Conservation (phyloP, 30 jellyfish, hydroid and myxozoan species). For the Rhopilema esculentum region DNA sequence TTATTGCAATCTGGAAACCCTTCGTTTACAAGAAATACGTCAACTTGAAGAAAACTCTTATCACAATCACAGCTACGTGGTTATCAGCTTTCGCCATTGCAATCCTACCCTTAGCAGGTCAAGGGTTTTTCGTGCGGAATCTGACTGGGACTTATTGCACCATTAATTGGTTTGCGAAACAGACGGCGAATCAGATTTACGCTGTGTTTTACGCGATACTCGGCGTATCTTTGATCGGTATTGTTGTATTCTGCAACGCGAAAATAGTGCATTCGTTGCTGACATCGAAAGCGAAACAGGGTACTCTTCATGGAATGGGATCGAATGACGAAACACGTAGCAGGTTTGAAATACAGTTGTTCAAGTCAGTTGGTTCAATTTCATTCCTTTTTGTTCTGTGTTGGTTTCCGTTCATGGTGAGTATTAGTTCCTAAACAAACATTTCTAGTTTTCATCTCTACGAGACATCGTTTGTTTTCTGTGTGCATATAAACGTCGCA, state of each 20-base stretch:
- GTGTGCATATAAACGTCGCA: too few relatives aligned
- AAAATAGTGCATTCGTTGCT: slow-evolving; percentile 14
- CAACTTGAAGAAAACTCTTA: slow-evolving; percentile 30
- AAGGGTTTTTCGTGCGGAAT: slow-evolving; percentile 56
- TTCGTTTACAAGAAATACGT: slow-evolving; percentile 53
- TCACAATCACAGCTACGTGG: slow-evolving; percentile 48
- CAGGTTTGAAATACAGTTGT: slow-evolving; percentile 63
- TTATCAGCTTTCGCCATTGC: slow-evolving; percentile 35
- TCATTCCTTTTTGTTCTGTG: slow-evolving; percentile 59
- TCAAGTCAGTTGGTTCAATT: slow-evolving; percentile 62
- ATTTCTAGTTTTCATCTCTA: background rate
- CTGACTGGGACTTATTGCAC: slow-evolving; percentile 79
- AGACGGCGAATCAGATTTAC: slow-evolving; percentile 46
- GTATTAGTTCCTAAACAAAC: background rate
- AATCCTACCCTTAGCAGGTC: slow-evolving; percentile 63
- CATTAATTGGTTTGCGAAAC: slow-evolving; percentile 70
- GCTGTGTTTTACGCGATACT: slow-evolving; percentile 62
- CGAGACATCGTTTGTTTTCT: too few relatives aligned
- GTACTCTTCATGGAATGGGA: slow-evolving; percentile 41
- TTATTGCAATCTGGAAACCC: slow-evolving; percentile 63
- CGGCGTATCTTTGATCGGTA: slow-evolving; percentile 41
- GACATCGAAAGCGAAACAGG: slow-evolving; percentile 13
- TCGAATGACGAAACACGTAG: slow-evolving; percentile 14
- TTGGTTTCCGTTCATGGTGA: slow-evolving; percentile 83
- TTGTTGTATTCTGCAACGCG: slow-evolving; percentile 60